phyloP scores from a whole-genome alignment of 30 jellyfish, hydroid and myxozoan genomes.

The Chrysaora quinquecirrha region DNA sequence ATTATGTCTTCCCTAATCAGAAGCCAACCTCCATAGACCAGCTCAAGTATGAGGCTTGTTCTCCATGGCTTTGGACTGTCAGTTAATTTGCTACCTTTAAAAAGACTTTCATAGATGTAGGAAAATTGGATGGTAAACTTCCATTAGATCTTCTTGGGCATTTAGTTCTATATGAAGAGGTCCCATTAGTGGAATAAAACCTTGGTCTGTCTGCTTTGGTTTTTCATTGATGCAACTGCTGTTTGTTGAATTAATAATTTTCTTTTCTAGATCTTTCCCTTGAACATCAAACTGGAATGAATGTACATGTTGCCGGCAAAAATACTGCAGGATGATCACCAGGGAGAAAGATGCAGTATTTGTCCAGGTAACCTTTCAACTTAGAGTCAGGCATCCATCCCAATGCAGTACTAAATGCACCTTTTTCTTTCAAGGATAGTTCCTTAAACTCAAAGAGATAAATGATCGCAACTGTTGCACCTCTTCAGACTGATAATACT shows the following conservation, averaged over 20 bases:
- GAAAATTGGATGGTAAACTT: not conserved
- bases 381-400: not conserved
- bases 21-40: constrained; percentile 4
- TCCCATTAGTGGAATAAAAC: not conserved
- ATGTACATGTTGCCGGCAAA: not conserved
- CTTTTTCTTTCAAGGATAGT: not conserved
- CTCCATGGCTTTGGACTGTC: constrained; percentile 13
- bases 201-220: not conserved
- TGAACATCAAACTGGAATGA: not conserved
- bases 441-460: not conserved
- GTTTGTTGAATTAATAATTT: not conserved
- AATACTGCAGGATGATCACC: not conserved
- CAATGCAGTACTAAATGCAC: not conserved
- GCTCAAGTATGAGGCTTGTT: not conserved
- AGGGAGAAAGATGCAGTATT: not conserved
- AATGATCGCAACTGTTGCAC: not conserved
- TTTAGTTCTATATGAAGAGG: not conserved
- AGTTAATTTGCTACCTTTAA: not conserved
- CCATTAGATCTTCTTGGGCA: constrained; percentile 15
- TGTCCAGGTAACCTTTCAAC: not conserved
- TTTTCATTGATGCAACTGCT: not conserved
- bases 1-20: not conserved
- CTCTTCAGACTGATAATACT: not conserved
- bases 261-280: too few species aligned
- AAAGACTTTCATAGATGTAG: not conserved